phyloP scores from a whole-genome alignment of 2,797 vertebrate genomes.

The Psittacula echo region DNA sequence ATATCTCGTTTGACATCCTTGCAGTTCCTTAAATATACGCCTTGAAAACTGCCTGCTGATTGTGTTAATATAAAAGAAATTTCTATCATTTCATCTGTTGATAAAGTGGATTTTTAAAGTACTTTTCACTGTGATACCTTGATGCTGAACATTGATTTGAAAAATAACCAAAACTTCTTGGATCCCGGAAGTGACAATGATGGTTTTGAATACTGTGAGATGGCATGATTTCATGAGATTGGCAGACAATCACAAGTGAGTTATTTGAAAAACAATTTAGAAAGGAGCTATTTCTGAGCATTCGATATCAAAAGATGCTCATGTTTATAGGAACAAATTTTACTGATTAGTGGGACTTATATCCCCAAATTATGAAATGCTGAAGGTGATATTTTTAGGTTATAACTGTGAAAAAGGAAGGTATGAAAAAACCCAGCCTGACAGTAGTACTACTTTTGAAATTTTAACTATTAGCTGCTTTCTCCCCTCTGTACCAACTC shows the following conservation, averaged over 20 bases:
- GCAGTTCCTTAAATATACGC: neutral
- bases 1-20: neutral
- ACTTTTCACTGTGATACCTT: neutral
- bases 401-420: neutral
- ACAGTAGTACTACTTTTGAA: neutral
- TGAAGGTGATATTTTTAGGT: neutral
- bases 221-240: neutral
- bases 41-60: neutral
- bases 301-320: neutral
- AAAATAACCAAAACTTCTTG: neutral
- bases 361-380: neutral
- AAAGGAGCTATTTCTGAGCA: neutral
- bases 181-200: neutral
- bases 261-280: neutral
- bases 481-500: neutral
- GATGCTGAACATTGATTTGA: slow-evolving; percentile 1
- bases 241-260: neutral
- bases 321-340: neutral
- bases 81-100: neutral
- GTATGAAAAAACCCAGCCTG: neutral
- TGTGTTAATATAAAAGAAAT: neutral
- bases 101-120: neutral
- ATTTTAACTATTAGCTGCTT: neutral
- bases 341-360: neutral
- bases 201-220: neutral